Base-by-base conservation (phyloP, 1,140 invertebrate genomes). In the Subanguina moxae region DNA sequence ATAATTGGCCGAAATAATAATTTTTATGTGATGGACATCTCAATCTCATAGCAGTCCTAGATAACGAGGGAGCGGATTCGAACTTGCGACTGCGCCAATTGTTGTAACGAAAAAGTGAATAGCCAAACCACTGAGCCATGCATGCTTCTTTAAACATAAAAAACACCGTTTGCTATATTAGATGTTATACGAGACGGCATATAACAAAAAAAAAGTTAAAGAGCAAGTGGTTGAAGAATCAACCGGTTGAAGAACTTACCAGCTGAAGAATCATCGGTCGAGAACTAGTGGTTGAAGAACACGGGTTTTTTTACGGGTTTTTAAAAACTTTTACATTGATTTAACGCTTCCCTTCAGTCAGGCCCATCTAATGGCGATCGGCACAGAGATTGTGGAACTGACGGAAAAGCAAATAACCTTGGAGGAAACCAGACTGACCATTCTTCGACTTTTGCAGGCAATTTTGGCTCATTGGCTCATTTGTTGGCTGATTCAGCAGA, bases 301-400 rank as follows among this genome's bases (percentile, higher is more conserved):
- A n/a, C n/a, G 46, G 15, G 21, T 59, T 56, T 17, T 56, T 62
- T 7, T 13, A 66, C 13, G 13, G 15, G 1, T 28, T 19, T 11
- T 48, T 17, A n/a, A n/a, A n/a, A n/a, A n/a, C n/a, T n/a, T 73
- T 19, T 19, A 63, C 56, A 28, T 32, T 63, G n/a, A n/a, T n/a
- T n/a, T n/a, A n/a, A n/a, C n/a, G n/a, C n/a, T n/a, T n/a, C 3
- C 15, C 32, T 80, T 64, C 32, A 82, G 77, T 28, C n/a, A 46
- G 9, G 71, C 52, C 8, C 72, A 59, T 68, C 65, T 67, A 59
- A 59, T 48, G 21, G 59, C 52, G 57, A 74, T 71, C 19, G 67
- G 28, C 13, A 74, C 46, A 30, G 73, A 65, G 59, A 70, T 43
- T 72, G 42, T 57, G 42, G 64, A 48, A 15, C 63, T 56, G 27